phyloP scores from a whole-genome alignment of 2,797 vertebrate genomes.

The Poecilia gillii region DNA sequence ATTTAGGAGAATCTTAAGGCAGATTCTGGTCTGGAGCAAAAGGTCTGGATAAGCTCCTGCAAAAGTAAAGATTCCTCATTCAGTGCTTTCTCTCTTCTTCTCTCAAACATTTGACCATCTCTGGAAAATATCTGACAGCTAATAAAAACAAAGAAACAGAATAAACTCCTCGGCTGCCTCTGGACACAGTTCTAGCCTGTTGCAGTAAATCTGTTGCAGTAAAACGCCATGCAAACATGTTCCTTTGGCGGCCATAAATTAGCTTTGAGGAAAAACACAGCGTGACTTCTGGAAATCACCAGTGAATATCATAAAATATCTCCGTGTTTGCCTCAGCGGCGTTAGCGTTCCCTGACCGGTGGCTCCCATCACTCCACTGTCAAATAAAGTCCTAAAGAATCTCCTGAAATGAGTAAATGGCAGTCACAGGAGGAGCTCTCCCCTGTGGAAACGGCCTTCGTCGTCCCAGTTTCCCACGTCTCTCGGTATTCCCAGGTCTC shows the following conservation, averaged over 20 bases:
- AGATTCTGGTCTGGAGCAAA: not conserved
- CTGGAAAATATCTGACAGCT: not conserved
- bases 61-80: not conserved
- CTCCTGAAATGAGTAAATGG: not conserved
- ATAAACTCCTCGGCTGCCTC: not conserved
- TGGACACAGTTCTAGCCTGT: not conserved
- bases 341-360: not conserved
- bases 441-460: constrained; percentile 14
- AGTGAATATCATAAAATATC: not conserved
- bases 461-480: constrained; percentile 24
- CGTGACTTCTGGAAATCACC: not conserved
- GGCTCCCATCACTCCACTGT: constrained; percentile 4
- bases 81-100: not conserved
- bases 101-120: not conserved
- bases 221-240: not conserved
- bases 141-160: not conserved
- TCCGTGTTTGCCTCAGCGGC: not conserved
- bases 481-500: not conserved
- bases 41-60: not conserved
- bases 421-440: constrained; percentile 31
- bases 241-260: not conserved
- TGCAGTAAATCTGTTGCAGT: not conserved
- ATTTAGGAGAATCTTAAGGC: not conserved
- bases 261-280: not conserved
- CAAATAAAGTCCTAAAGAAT: constrained; percentile 34